Evolutionary conservation across 2,113 vertebrate species (phyloP), one percentile per base, ranked within the genome.

Genomic region (Todiramphus chloris): DNA sequence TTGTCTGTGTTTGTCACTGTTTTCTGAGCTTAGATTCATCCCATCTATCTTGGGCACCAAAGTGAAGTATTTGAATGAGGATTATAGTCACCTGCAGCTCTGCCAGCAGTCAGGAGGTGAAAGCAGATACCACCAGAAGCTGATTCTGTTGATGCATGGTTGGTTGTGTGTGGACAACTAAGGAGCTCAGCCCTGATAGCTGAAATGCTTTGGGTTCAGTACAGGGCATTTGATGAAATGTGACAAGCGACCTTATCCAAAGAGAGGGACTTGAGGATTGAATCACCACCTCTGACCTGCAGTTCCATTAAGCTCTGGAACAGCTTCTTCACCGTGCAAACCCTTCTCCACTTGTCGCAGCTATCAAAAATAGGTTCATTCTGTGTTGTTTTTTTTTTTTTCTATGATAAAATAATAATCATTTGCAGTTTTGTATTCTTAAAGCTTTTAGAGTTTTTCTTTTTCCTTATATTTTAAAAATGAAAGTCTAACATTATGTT

Each of bases 371-470:
- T 9, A 3, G 2, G 0, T 25, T 48, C 16, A 31, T 35, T 81
- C 28, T 23, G 31, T 31, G 31, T 41, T 37, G 48, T 20, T 9
- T 4, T 8, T 28, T 69, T 28, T 69, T 48, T 53, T 30, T 41
- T 14, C 19, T 50, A 0, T 10, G 50, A 31, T 7, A 62, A 69
- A 69, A 58, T 18, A 66, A 44, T 5, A 4, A 3, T 6, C 16
- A n/a, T 5, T 2, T 0, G 0, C 2, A 5, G 1, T 5, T 80
- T 74, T 50, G 16, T 0, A 1, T 37, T 67, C 77, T 58, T 44
- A 69, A 41, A 66, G 1, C 6, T 51, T 66, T 21, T 11, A 25
- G 13, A 64, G 6, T 2, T 73, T 73, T 81, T 53, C 2, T 39
- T 75, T 51, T 37, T 15, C 4, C 8, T 43, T 46, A 1, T 7